phyloP scores from a whole-genome alignment of 1,140 invertebrate species.

The Odontomachus brunneus region DNA sequence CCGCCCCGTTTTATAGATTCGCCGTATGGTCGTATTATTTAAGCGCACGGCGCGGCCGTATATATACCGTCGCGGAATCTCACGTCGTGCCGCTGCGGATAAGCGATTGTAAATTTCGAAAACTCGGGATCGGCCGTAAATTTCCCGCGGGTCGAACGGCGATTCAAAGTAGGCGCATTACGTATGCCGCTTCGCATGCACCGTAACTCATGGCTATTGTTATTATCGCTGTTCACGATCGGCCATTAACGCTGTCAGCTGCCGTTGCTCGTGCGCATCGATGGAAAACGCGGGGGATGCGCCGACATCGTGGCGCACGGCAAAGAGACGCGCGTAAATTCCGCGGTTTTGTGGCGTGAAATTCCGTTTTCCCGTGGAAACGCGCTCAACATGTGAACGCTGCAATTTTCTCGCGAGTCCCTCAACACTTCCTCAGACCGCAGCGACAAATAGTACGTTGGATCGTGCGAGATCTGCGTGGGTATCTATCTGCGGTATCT shows the following conservation, averaged over 20 bases:
- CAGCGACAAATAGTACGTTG: too few relatives aligned
- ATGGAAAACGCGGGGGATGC: conserved; percentile 23
- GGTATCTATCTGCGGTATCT: too few relatives aligned
- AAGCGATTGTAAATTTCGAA: conserved; percentile 68
- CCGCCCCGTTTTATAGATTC: conserved; percentile 49
- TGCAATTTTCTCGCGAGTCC: not conserved
- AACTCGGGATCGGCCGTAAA: conserved; percentile 50
- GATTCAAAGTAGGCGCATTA: conserved; percentile 63
- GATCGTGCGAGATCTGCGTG: too few relatives aligned
- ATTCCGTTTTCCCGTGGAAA: not conserved
- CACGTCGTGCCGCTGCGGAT: not conserved
- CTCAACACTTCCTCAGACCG: not conserved
- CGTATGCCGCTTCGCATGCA: conserved; percentile 53
- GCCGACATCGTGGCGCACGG: not conserved
- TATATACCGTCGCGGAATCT: conserved; percentile 34
- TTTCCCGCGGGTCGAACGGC: conserved; percentile 61
- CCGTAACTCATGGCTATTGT: conserved; percentile 69
- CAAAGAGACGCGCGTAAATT: not conserved
- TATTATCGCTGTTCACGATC: conserved; percentile 64
- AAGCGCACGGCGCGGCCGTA: conserved; percentile 8
- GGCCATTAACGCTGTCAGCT: conserved; percentile 62
- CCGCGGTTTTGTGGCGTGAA: not conserved
- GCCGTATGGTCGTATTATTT: conserved; percentile 22
- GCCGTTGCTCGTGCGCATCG: conserved; percentile 38
- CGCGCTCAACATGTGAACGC: too few relatives aligned